Base-by-base conservation (phyloP, 2,888 invertebrate genomes). In the Slavum lentiscoides region DNA sequence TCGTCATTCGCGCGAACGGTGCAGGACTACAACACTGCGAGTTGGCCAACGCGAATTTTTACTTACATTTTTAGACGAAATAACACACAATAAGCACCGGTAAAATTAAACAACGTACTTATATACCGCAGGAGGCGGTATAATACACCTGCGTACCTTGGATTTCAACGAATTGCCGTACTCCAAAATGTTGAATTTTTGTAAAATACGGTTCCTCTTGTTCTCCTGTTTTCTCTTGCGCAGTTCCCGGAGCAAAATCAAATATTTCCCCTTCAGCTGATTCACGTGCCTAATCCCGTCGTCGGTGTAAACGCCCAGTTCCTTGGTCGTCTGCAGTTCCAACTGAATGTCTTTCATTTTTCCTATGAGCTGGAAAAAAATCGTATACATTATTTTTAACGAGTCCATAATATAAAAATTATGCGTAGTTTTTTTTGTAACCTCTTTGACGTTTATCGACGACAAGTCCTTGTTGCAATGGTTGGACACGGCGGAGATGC, bases 181-280 rank as follows among this genome's bases (percentile, higher is more conserved):
- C 13, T 58, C 43, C 4, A 75, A 23, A 30, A 75, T 43, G 21
- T 75, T 21, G 19, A 64, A 58, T 55, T 58, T 70, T n/a, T 64
- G 55, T n/a, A 70, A 30, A 43, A 80, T 19, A 43, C 30, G 23
- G 21, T 15, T 66, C 9, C 66, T 72, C 23, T 80, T 70, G 23
- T 39, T 64, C 23, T 23, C 19, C 17, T 72, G 53, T 64, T 86
- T 86, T 53, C 87, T 84, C 75, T 87, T 84, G 64, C 87, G 83
- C 66, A 88, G 84, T 83, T 88, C 87, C 21, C 86, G 85, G 82
- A 88, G 85, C 55, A 88, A 84, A 82, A 87, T 85, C 0, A 86
- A 86, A 83, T 87, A 88, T 84, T 88, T 87, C 58, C 86, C 85
- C 83, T 87, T 87, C 9, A 87, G 85, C 17, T 81, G 37, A 53